A percentile compares a stretch with the other conserved stretches of the same genome.
phyloP scores from a whole-genome alignment of 2,888 invertebrate genomes.

The Drosophila neotestacea region DNA sequence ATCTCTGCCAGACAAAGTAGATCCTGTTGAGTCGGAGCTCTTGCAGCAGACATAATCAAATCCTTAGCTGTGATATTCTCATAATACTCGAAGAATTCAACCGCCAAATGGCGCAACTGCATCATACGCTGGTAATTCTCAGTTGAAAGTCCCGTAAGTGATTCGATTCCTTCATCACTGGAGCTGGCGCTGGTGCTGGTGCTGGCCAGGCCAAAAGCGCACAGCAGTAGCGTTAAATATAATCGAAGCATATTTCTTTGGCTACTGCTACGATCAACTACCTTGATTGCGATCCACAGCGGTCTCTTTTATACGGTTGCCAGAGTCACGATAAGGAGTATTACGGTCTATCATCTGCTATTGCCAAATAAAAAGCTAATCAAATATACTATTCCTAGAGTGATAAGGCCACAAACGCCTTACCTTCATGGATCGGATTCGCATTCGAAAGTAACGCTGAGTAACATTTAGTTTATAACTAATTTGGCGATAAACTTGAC shows the following conservation, averaged over 20 bases:
- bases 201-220: not conserved
- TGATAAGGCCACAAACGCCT: too few relatives aligned
- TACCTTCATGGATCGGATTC: too few relatives aligned
- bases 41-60: not conserved
- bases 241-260: slow-evolving; percentile 10
- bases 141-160: not conserved
- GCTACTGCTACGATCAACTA: not conserved
- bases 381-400: too few relatives aligned
- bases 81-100: slow-evolving; percentile 59
- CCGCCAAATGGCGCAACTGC: slow-evolving; percentile 45
- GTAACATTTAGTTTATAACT: too few relatives aligned
- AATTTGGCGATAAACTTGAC: too few relatives aligned
- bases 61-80: slow-evolving; percentile 42
- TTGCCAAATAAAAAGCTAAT: too few relatives aligned
- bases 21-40: slow-evolving; percentile 34
- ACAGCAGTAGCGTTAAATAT: slow-evolving; percentile 3
- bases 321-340: too few relatives aligned
- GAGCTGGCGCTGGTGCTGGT: not conserved
- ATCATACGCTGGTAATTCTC: slow-evolving; percentile 13
- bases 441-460: too few relatives aligned
- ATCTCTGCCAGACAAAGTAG: slow-evolving; percentile 51
- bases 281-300: too few relatives aligned
- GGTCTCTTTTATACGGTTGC: too few relatives aligned
- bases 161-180: not conserved
- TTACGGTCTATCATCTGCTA: too few relatives aligned